Percentiles rank a stretch among this genome's conserved stretches.
These are phyloP conservation scores for Blera fallax DNA, from an alignment of 2,888 invertebrate species.

Conservation along the genomic window DNA sequence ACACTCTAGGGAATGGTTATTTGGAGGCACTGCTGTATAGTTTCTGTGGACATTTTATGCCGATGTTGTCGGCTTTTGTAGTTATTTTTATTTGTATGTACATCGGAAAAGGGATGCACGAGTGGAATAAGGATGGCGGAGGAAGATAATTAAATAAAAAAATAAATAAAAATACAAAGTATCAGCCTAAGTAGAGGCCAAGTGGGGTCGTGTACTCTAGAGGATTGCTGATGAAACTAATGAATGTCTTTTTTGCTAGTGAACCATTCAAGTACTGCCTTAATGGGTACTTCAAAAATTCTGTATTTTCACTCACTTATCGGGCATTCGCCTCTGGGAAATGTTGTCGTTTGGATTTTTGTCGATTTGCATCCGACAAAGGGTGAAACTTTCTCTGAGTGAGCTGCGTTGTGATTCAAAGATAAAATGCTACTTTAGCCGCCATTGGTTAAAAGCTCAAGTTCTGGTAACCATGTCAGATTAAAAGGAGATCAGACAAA, in stretches of 20 bases:
- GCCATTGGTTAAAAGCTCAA: too few relatives aligned
- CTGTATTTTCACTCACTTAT: neutral
- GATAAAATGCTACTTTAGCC: too few relatives aligned
- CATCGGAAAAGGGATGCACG: neutral
- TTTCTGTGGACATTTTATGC: slow-evolving; percentile 38
- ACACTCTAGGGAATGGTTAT: slow-evolving; percentile 36
- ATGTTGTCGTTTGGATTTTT: neutral
- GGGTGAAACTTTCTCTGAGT: too few relatives aligned
- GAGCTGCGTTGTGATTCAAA: too few relatives aligned
- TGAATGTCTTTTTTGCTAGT: neutral
- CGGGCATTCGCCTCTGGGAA: neutral
- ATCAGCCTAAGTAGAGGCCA: neutral
- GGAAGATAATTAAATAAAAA: slow-evolving; percentile 11
- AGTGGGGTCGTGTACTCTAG: slow-evolving; percentile 37
- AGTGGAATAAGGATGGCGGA: slow-evolving; percentile 1
- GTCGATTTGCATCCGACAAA: too few relatives aligned
- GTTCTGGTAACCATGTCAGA: too few relatives aligned
- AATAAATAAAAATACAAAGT: neutral
- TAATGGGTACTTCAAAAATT: neutral
- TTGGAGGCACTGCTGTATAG: slow-evolving; percentile 33
- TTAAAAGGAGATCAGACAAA: too few relatives aligned
- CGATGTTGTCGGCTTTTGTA: slow-evolving; percentile 37
- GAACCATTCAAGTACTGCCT: neutral
- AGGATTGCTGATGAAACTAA: neutral
- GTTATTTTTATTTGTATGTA: slow-evolving; percentile 41